Base-by-base conservation (phyloP, 2,113 vertebrate species). In the Pelvicachromis taeniatus region DNA sequence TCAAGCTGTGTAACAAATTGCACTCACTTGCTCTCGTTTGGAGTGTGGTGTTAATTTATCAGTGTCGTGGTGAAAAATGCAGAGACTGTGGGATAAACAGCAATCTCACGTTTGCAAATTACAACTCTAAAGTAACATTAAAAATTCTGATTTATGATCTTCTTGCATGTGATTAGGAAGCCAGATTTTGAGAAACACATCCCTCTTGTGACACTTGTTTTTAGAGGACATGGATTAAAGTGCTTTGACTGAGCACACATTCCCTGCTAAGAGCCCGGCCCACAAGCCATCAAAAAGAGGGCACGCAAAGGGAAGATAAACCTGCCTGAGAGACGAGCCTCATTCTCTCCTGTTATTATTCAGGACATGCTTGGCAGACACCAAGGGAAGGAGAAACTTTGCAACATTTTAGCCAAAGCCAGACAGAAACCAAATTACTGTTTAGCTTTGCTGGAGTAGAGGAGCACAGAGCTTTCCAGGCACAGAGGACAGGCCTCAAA, bases 341-440 rank as follows among this genome's bases (percentile, higher is more conserved):
- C 77, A 56, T 54, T 54, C 31, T 82, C 80, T 80, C n/a, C 80
- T 61, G 31, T 90, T 91, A 88, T 91, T 81, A 91, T 90, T 87
- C 85, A 78, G 85, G 84, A 88, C 88, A 88, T 80, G 87, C 79
- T 90, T 92, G 88, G 82, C 85, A 93, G 80, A 56, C 35, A 21
- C 53, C 17, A 85, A 63, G 42, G 82, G 52, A 83, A 86, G 77
- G 83, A 85, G 85, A 88, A 77, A 89, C 45, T 82, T 86, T 91
- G 80, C 83, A 85, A 26, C 14, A 42, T 88, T 55, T 48, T 82
- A 78, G 70, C 84, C 80, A 81, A 83, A 91, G 48, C 88, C 78
- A 78, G 84, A 82, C 81, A 78, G 40, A 78, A 61, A 89, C 83
- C 84, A 92, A 88, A 89, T 82, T 77, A 68, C 78, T 82, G 59